Conservation (phyloP, 2,797 vertebrate species). For the Vipera latastei region DNA sequence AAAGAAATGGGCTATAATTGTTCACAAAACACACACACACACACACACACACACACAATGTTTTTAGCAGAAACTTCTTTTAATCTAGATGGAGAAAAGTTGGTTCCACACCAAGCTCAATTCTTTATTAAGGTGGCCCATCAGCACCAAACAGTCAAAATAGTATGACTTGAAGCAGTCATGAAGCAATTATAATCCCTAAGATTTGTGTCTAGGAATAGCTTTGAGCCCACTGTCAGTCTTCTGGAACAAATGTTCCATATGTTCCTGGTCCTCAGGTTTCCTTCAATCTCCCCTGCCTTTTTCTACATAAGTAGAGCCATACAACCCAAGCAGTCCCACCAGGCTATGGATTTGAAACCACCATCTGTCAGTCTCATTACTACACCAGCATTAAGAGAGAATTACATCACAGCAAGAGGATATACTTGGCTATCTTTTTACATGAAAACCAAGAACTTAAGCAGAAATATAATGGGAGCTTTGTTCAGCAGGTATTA, state of each 20-base stretch:
- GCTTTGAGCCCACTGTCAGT: neutral
- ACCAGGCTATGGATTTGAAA: neutral
- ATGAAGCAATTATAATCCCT: neutral
- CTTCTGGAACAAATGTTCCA: constrained; percentile 8
- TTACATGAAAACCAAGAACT: constrained; percentile 35
- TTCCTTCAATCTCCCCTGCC: constrained; percentile 6
- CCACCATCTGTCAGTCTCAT: constrained; percentile 8
- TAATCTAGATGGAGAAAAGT: neutral
- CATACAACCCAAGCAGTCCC: neutral
- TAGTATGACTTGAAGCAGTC: neutral
- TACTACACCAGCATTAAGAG: constrained; percentile 24
- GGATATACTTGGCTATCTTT: constrained; percentile 32
- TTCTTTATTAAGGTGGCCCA: neutral
- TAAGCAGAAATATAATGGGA: constrained; percentile 43
- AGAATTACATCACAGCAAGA: constrained; percentile 38
- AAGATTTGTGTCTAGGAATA: neutral
- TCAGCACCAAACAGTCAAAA: constrained; percentile 1
- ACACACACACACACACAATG: neutral
- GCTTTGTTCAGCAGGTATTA: constrained; percentile 43
- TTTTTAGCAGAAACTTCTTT: neutral
- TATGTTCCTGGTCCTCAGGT: neutral
- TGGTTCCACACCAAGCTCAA: neutral
- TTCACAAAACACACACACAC: neutral
- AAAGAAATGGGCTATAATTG: neutral
- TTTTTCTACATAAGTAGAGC: neutral